Evolutionary conservation across 92 coral and sea anemone genomes (phyloP).

Genomic region (Epizoanthus fatuus): DNA sequence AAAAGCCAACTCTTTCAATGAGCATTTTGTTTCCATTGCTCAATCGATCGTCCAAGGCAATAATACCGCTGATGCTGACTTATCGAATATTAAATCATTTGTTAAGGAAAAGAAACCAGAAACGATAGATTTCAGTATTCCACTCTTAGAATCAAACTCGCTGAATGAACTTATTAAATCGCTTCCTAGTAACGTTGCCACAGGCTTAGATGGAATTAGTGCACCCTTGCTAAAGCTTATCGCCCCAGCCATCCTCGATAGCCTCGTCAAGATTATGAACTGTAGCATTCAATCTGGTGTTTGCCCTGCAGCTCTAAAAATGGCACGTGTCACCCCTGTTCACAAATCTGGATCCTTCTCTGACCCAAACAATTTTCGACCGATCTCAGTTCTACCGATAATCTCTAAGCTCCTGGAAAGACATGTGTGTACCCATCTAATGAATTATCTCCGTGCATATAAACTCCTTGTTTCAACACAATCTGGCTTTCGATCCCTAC

Average conservation of each 20-base stretch:
- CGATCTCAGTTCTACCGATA: slow-evolving; percentile 57
- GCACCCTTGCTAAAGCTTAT: slow-evolving; percentile 31
- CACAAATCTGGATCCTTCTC: slow-evolving; percentile 43
- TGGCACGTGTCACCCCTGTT: slow-evolving; percentile 58
- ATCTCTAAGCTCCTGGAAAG: slow-evolving; percentile 54
- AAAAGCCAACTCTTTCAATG: slow-evolving; percentile 17
- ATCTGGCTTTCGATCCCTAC: neutral
- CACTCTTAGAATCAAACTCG: neutral
- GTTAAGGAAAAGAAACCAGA: neutral
- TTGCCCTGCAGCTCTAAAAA: slow-evolving; percentile 55
- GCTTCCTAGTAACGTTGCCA: slow-evolving; percentile 35
- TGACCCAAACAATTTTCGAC: slow-evolving; percentile 53
- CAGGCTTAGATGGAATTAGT: slow-evolving; percentile 29
- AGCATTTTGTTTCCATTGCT: slow-evolving; percentile 13
- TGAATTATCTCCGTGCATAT: slow-evolving; percentile 5
- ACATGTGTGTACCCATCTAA: slow-evolving; percentile 18
- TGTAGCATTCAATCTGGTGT: slow-evolving; percentile 53
- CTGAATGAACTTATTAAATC: neutral
- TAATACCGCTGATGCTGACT: neutral
- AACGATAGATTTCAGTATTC: neutral
- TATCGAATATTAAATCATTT: neutral
- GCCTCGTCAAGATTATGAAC: slow-evolving; percentile 56
- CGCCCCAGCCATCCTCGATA: slow-evolving; percentile 31
- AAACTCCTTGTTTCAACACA: slow-evolving; percentile 21
- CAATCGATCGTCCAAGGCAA: slow-evolving; percentile 1